Base-by-base conservation (phyloP, 1,140 invertebrate species). In the Oppia nitens region DNA sequence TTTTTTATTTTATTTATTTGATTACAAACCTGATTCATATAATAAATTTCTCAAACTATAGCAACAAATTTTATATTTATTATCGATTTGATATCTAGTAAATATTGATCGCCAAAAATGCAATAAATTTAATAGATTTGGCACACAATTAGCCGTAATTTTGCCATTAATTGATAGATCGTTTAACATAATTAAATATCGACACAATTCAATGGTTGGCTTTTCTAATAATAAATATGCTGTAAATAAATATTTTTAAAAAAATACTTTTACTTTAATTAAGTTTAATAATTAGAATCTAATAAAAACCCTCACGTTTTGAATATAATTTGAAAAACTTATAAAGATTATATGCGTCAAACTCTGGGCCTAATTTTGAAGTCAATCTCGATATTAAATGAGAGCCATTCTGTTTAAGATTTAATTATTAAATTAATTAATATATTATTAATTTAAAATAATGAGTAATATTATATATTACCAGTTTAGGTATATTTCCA, bases 151-250 rank as follows among this genome's bases (percentile, higher is more conserved):
- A 47, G 78, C 62, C 63, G 72, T 75, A 21, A 82, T 73, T 64
- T 78, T 68, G 4, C 80, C 80, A 64, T 78, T 80, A 52, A 82
- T 81, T 65, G 79, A 79, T 49, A 74, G 76, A 68, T 82, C 81
- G 60, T 79, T 70, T 58, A 83, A 69, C 79, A 82, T 81, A 52
- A 82, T 78, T 47, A 83, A 72, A 68, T 76, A 78, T 68, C 80
- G 79, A 65, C 79, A 81, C 14, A 81, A 66, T 68, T 80, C 79
- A 32, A 80, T 66, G 51, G 74, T 78, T 23, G 79, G 79, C 62
- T 76, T 77, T 48, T 71, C 74, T 57, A 70, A 64, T 45, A 76
- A 66, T 62, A 64, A 25, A 57, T 73, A 73, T 55, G 70, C 75
- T 75, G 65, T 61, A 70, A n/a, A n/a, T n/a, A n/a, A n/a, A n/a